phyloP scores from a whole-genome alignment of 1,140 invertebrate species.

The Asobara japonica region DNA sequence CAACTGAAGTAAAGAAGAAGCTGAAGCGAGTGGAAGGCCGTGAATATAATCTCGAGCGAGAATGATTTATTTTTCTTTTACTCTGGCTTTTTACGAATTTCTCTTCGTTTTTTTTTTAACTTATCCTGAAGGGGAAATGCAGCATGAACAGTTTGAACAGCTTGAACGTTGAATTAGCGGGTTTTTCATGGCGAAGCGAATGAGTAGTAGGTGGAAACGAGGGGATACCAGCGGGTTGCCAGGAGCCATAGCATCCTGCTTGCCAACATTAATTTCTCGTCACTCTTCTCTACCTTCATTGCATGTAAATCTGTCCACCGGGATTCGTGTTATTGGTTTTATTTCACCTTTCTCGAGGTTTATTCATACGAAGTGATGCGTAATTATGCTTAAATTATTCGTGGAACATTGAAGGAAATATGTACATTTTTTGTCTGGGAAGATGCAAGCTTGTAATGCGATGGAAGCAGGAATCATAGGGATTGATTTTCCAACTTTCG shows the following conservation, averaged over 20 bases:
- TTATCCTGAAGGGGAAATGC: slow-evolving; percentile 8
- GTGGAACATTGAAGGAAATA: background rate
- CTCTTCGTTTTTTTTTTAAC: slow-evolving; percentile 13
- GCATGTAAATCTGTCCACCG: slow-evolving; percentile 5
- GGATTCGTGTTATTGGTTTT: background rate
- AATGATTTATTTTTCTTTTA: slow-evolving; percentile 1
- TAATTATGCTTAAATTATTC: background rate
- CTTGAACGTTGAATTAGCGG: slow-evolving; percentile 24
- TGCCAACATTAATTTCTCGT: slow-evolving; percentile 51
- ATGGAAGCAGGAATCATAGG: too few species aligned
- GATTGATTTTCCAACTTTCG: background rate
- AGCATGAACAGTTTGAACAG: background rate
- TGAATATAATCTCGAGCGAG: background rate
- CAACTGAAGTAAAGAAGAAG: slow-evolving; percentile 3
- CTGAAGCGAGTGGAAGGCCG: background rate
- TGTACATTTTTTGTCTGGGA: background rate
- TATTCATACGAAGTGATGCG: background rate
- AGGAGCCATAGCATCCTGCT: slow-evolving; percentile 40
- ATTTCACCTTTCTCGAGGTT: background rate
- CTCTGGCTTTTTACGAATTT: background rate
- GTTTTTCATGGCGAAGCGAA: slow-evolving; percentile 23
- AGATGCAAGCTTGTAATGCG: too few species aligned
- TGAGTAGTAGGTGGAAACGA: slow-evolving; percentile 27
- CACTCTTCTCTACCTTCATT: slow-evolving; percentile 36
- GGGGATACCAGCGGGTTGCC: slow-evolving; percentile 38